Base-by-base conservation (phyloP, 2,888 invertebrate genomes). In the Alcis repandata region DNA sequence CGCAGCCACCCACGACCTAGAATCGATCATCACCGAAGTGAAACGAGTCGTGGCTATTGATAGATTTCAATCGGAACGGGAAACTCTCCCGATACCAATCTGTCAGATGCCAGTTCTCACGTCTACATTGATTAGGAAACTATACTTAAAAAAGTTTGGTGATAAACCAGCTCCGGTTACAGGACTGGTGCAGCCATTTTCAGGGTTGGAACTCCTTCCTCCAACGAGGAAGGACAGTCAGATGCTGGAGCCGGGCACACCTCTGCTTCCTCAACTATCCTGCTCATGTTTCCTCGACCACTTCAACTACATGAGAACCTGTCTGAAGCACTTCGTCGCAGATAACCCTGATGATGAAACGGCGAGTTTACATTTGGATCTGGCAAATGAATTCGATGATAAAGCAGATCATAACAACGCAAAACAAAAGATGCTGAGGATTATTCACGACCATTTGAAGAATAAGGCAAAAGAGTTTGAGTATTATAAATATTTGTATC, bases 31-130 rank as follows among this genome's bases (percentile, higher is more conserved):
- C 33, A 87, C 83, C 0, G 87, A 85, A 33, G 87, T 90, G 1
- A 89, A 89, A 45, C 76, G 84, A 2, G 85, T 84, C 17, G 89
- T 92, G 0, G 91, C 92, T 0, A 79, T 89, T 0, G 82, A 91
- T 56, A 57, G 46, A 40, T 65, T 40, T 36, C 38, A 40, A 2
- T n/a, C 10, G 11, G 60, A 61, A 40, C 46, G 53, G 1, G 57
- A 49, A 2, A 33, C n/a, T 20, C 52, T 62, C 36, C 63, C 51
- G n/a, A 57, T 57, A 46, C 57, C 60, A 22, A 60, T 61, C 46
- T 36, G 60, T 56, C 71, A 69, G 53, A 71, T 69, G 63, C 71
- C 71, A 0, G 71, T 71, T 13, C 19, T 65, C 1, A 71, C 69
- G 6, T 67, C 65, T 3, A 89, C 90, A 0, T 69, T 90, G 36